Percentiles rank a stretch among this genome's conserved stretches.
Evolutionary conservation across 2,113 vertebrate species (phyloP).

Genomic region (Neogobius melanostomus): DNA sequence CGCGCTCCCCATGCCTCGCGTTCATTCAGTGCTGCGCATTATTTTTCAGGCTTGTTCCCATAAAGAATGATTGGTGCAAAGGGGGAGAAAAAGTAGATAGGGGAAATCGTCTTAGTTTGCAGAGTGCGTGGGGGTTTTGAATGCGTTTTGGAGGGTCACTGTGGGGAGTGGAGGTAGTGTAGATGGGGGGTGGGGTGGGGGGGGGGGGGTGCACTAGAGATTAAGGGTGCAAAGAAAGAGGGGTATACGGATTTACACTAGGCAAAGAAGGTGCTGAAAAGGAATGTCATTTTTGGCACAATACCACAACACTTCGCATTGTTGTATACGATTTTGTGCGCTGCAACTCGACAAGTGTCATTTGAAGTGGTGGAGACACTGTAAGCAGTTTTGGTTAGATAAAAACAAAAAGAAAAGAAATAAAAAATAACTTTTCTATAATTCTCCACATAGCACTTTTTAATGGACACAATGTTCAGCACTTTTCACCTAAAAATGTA

Average conservation of each 20-base stretch:
- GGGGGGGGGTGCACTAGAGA: constrained; percentile 24
- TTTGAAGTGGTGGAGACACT: not conserved
- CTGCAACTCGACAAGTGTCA: no score
- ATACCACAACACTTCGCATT: constrained; percentile 51
- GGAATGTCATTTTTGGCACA: constrained; percentile 51
- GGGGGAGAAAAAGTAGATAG: not conserved
- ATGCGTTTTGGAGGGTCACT: constrained; percentile 19
- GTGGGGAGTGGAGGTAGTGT: constrained; percentile 3
- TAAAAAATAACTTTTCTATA: no score
- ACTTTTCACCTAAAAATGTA: no score
- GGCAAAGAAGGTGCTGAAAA: constrained; percentile 58
- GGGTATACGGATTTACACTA: constrained; percentile 62
- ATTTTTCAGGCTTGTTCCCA: constrained; percentile 22
- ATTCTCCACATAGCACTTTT: no score
- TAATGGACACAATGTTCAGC: no score
- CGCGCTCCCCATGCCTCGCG: constrained; percentile 12
- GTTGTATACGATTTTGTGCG: not conserved
- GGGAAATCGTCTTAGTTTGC: not conserved
- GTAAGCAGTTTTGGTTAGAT: not conserved
- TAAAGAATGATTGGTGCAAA: constrained; percentile 18
- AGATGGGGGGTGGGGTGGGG: constrained; percentile 12
- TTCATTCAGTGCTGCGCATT: constrained; percentile 2
- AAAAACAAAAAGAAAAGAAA: not conserved
- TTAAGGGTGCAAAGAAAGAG: constrained; percentile 30
- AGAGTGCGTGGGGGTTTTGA: constrained; percentile 9